A percentile compares a stretch with the other conserved stretches of the same genome.
phyloP scores from a whole-genome alignment of 2,113 vertebrate genomes.

The Cromileptes altivelis region DNA sequence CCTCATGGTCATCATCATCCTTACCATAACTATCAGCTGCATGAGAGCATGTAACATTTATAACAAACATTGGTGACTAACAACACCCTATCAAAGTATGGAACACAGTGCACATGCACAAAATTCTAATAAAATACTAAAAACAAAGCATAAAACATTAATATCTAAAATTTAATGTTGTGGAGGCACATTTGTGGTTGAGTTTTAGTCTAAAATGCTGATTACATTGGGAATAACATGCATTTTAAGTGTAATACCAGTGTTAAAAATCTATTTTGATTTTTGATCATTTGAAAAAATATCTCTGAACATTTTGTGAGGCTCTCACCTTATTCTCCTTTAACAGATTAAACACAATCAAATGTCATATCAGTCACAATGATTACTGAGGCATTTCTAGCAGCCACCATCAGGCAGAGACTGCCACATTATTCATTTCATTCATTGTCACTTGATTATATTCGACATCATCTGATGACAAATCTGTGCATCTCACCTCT shows the following conservation, averaged over 20 bases:
- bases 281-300: neutral
- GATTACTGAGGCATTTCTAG: neutral
- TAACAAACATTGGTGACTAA: too few species aligned
- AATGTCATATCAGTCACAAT: neutral
- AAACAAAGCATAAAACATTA: too few species aligned
- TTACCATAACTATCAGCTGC: too few species aligned
- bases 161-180: too few species aligned
- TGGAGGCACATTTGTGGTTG: too few species aligned
- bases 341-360: neutral
- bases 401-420: neutral
- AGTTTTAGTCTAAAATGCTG: too few species aligned
- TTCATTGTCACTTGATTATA: neutral
- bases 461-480: neutral
- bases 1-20: too few species aligned
- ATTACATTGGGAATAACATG: neutral
- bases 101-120: too few species aligned
- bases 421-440: neutral
- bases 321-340: neutral
- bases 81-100: too few species aligned
- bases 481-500: constrained; percentile 87
- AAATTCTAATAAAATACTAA: too few species aligned
- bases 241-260: neutral
- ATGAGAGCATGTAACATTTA: too few species aligned
- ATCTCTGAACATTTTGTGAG: neutral
- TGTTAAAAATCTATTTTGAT: neutral